phyloP scores from a whole-genome alignment of 2,113 vertebrate species.

The Bombycilla garrulus region DNA sequence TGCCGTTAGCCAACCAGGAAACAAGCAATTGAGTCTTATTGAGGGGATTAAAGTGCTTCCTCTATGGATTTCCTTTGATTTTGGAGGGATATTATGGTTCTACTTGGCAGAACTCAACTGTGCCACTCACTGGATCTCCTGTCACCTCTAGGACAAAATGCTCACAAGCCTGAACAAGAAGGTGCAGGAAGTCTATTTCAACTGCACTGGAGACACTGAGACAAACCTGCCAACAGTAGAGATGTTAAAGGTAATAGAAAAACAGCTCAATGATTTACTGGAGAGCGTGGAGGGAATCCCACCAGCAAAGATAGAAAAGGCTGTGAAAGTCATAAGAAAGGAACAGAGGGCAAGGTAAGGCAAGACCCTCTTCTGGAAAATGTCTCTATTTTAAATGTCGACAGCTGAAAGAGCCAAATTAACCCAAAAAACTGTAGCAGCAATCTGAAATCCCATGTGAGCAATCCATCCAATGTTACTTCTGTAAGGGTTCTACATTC shows the following conservation, averaged over 20 bases:
- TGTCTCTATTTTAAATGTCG: neutral
- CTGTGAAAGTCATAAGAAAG: conserved; percentile 81
- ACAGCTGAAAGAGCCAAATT: neutral
- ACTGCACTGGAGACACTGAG: conserved; percentile 77
- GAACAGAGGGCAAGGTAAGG: conserved; percentile 80
- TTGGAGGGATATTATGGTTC: neutral
- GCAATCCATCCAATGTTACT: neutral
- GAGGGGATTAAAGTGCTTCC: neutral
- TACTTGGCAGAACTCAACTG: neutral
- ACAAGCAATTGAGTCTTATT: accelerated
- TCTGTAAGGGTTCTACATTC: neutral
- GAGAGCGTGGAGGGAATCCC: conserved; percentile 82
- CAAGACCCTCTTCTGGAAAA: neutral
- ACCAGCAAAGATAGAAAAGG: conserved; percentile 66
- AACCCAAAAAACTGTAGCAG: neutral
- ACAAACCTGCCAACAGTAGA: conserved; percentile 79
- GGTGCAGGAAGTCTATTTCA: conserved; percentile 82
- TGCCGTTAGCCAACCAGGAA: neutral
- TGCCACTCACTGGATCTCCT: neutral
- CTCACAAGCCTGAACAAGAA: conserved; percentile 78
- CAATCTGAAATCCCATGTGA: neutral
- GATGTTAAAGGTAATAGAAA: conserved; percentile 86
- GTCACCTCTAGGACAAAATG: conserved; percentile 75
- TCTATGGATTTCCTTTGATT: neutral
- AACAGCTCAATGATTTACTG: conserved; percentile 76